Evolutionary conservation across 2,113 vertebrate genomes (phyloP).

Genomic region (Piaya cayana): DNA sequence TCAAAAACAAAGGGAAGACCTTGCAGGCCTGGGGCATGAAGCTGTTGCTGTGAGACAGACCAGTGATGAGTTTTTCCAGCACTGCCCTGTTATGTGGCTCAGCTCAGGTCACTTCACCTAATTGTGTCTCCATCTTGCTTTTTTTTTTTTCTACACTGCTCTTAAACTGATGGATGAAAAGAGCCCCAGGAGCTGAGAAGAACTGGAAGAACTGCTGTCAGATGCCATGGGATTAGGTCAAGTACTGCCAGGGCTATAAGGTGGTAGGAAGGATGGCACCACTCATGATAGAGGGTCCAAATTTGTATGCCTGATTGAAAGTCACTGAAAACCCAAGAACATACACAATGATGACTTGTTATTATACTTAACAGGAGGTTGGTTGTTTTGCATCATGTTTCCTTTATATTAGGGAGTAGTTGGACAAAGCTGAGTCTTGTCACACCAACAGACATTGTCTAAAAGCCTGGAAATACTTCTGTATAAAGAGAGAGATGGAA

Average conservation of each 20-base stretch:
- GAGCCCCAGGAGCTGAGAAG: background rate
- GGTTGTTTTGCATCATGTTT: background rate
- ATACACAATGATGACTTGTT: background rate
- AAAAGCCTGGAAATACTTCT: background rate
- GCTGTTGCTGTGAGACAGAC: background rate
- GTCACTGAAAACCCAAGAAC: background rate
- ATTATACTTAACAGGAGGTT: background rate
- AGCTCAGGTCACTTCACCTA: background rate
- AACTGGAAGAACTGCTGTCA: background rate
- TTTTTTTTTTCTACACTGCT: background rate
- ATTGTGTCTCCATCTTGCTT: rapidly evolving
- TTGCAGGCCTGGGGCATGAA: background rate
- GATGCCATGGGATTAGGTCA: background rate
- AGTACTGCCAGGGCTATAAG: background rate
- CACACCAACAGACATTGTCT: background rate
- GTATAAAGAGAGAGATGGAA: background rate
- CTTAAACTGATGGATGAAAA: background rate
- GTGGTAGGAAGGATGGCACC: background rate
- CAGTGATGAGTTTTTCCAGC: background rate
- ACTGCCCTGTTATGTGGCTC: background rate
- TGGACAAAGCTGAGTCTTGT: background rate
- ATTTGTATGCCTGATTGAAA: background rate
- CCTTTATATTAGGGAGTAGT: background rate
- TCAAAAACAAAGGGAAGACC: background rate
- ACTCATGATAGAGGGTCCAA: background rate